Conservation (phyloP, 1,140 invertebrate genomes). For the Drosophila ficusphila region DNA sequence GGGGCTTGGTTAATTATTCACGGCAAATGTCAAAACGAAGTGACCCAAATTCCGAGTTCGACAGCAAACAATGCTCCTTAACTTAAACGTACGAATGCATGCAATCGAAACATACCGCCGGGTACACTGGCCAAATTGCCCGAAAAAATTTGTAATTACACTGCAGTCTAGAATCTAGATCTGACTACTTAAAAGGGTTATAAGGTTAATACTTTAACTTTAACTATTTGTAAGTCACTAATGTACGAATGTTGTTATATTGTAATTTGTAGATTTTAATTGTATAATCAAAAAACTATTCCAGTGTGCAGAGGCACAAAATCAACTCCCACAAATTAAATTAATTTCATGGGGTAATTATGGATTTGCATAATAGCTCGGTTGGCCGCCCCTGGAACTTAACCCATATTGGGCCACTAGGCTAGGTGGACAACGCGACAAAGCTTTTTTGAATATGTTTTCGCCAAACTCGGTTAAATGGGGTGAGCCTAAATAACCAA, state of each 20-base stretch:
- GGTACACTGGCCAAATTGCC: too few relatives aligned
- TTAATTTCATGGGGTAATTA: constrained; percentile 42
- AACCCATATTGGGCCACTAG: constrained; percentile 7
- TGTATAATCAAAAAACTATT: not conserved
- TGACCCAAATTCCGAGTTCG: constrained; percentile 53
- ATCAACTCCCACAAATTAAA: constrained; percentile 37
- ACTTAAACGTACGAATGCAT: constrained; percentile 58
- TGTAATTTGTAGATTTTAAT: not conserved
- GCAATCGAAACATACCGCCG: constrained; percentile 27
- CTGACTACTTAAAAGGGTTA: too few relatives aligned
- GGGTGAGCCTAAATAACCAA: too few relatives aligned
- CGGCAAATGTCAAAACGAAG: constrained; percentile 56
- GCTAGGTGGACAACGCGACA: constrained; percentile 6
- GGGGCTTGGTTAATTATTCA: constrained; percentile 62
- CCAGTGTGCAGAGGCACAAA: constrained; percentile 16
- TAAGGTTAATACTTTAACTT: too few relatives aligned
- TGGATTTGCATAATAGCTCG: constrained; percentile 38
- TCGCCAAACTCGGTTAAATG: not conserved
- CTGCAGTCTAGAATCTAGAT: too few relatives aligned
- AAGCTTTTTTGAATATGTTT: not conserved
- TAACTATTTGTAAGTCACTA: too few relatives aligned
- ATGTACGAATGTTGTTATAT: too few relatives aligned
- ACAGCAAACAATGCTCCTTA: constrained; percentile 56
- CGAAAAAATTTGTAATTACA: too few relatives aligned
- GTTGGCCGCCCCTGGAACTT: not conserved